Evolutionary conservation across 1,140 invertebrate species (phyloP).

Genomic region (Aphidius ervi): DNA sequence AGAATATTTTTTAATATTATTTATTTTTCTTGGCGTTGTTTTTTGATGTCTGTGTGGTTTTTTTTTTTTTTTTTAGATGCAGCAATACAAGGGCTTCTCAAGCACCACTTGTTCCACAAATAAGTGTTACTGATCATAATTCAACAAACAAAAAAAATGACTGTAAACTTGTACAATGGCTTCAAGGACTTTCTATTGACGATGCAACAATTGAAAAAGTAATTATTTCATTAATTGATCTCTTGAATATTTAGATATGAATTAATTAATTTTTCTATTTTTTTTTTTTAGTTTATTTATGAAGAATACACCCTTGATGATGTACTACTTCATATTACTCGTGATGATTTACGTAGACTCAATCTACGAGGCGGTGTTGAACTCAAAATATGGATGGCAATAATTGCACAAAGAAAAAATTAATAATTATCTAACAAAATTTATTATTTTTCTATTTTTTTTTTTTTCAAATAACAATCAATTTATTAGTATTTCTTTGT

Average conservation of each 20-base stretch:
- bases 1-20: too few relatives aligned
- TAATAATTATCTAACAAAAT: slow-evolving; percentile 13
- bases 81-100: slow-evolving; percentile 24
- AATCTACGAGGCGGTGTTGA: slow-evolving; percentile 63
- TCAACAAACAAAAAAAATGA: slow-evolving; percentile 34
- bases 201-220: slow-evolving; percentile 57
- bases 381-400: slow-evolving; percentile 59
- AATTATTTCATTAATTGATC: slow-evolving; percentile 23
- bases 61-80: slow-evolving; percentile 13
- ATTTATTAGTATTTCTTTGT: neutral
- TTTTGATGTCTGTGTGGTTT: neutral
- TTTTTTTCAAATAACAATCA: neutral
- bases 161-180: slow-evolving; percentile 57
- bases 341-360: slow-evolving; percentile 72
- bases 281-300: slow-evolving; percentile 58
- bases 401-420: slow-evolving; percentile 45
- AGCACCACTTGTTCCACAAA: slow-evolving; percentile 35
- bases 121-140: slow-evolving; percentile 37
- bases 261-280: slow-evolving; percentile 23
- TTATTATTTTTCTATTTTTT: neutral
- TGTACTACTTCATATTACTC: slow-evolving; percentile 67
- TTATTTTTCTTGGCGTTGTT: too few relatives aligned
- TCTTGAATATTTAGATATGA: slow-evolving; percentile 27
- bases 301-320: slow-evolving; percentile 79
- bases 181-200: slow-evolving; percentile 58